Conservation (phyloP, 2,797 vertebrate genomes). For the Spinibarbus caldwelli region DNA sequence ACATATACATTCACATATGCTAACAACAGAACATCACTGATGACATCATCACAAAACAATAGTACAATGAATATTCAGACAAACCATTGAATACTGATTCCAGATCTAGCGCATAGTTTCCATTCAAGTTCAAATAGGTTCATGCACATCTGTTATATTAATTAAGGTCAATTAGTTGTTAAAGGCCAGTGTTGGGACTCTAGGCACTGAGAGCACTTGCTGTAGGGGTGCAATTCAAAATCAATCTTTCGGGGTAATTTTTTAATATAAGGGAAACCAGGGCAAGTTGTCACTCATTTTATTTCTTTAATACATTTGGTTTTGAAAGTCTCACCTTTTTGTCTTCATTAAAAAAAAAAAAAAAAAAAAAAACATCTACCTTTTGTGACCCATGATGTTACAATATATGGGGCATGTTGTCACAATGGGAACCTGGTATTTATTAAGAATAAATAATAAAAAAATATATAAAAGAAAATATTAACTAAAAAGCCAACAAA, state of each 20-base stretch:
- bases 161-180: slow-evolving; percentile 21
- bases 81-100: neutral
- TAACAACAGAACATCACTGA: slow-evolving; percentile 12
- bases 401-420: neutral
- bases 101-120: neutral
- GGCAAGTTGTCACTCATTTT: neutral
- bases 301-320: neutral
- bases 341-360: too few species aligned
- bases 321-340: neutral
- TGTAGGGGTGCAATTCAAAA: neutral
- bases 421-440: neutral
- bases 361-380: too few species aligned
- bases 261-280: neutral
- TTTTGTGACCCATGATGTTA: neutral
- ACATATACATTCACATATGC: neutral
- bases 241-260: neutral
- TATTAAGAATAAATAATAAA: neutral
- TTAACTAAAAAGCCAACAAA: neutral
- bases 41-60: slow-evolving; percentile 19
- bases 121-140: slow-evolving; percentile 8
- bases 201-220: neutral
- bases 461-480: neutral
- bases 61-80: neutral
- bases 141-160: slow-evolving; percentile 15
- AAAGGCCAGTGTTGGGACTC: neutral